phyloP scores from a whole-genome alignment of 2,888 invertebrate species.

The Nomada fucata region DNA sequence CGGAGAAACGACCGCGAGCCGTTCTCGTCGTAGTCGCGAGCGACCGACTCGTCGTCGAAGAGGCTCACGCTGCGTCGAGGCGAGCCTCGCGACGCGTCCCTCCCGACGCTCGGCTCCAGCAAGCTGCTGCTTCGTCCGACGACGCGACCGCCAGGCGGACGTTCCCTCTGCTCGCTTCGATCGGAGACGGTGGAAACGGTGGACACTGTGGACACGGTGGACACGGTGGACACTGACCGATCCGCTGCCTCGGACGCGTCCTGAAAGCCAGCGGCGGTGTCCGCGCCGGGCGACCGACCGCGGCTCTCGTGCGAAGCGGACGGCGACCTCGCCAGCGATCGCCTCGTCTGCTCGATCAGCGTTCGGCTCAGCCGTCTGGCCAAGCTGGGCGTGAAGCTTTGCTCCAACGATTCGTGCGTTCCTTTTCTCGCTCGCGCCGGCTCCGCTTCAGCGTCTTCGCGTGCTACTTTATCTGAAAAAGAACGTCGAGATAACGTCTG shows the following conservation, averaged over 20 bases:
- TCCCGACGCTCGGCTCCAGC: conserved; percentile 67
- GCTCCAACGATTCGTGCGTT: conserved; percentile 74
- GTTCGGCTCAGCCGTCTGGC: conserved; percentile 81
- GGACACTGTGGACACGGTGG: background rate
- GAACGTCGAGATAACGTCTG: conserved; percentile 56
- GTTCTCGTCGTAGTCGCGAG: conserved; percentile 69
- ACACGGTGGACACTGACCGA: conserved; percentile 37
- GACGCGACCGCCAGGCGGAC: conserved; percentile 75
- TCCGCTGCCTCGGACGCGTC: conserved; percentile 32
- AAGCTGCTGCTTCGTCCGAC: conserved; percentile 79
- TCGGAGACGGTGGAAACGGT: conserved; percentile 43
- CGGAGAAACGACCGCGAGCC: conserved; percentile 43
- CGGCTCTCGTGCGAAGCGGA: conserved; percentile 76
- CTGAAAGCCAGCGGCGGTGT: conserved; percentile 34
- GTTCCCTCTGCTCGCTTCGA: conserved; percentile 74
- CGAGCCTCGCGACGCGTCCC: conserved; percentile 65
- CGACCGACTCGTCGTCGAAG: conserved; percentile 74
- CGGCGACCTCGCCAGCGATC: conserved; percentile 76
- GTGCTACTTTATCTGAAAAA: conserved; percentile 76
- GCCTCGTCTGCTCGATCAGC: conserved; percentile 81
- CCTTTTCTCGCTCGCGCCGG: conserved; percentile 67
- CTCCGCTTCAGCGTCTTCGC: conserved; percentile 61
- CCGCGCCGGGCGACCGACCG: conserved; percentile 68
- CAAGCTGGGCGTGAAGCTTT: conserved; percentile 81
- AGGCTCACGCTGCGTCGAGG: conserved; percentile 78